phyloP scores from a whole-genome alignment of 2,797 vertebrate species.

The Nyctibius grandis region DNA sequence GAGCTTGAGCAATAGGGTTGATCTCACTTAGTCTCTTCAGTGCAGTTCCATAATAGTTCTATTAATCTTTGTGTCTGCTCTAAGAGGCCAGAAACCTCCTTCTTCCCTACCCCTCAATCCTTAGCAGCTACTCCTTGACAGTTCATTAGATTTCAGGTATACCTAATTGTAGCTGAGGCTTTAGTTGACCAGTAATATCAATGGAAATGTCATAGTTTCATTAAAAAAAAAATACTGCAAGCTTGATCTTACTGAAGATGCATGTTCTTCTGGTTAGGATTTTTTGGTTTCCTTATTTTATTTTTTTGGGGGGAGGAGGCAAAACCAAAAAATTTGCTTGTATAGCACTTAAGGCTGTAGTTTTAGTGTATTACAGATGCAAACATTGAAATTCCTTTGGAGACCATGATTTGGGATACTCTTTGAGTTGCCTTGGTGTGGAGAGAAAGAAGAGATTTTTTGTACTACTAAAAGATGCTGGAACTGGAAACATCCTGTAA shows the following conservation, averaged over 20 bases:
- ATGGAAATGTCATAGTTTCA: neutral
- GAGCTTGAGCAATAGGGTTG: neutral
- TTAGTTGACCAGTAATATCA: neutral
- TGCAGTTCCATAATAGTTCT: neutral
- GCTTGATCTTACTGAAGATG: neutral
- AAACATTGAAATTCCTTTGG: neutral
- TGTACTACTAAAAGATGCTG: neutral
- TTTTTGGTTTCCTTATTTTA: neutral
- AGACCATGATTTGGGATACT: neutral
- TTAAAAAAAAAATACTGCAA: neutral
- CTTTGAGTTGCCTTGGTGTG: neutral
- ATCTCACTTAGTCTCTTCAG: neutral
- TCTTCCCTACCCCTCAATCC: neutral
- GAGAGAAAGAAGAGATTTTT: neutral
- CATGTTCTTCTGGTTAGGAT: neutral
- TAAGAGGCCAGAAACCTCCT: neutral
- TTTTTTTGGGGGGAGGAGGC: neutral
- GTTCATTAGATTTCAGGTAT: neutral
- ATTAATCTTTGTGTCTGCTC: neutral
- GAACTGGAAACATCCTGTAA: neutral
- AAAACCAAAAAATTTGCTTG: neutral
- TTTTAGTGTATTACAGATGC: neutral
- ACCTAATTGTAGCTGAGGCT: neutral
- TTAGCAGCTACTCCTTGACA: neutral
- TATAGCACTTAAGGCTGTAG: neutral